These are phyloP conservation scores for Buathra laborator DNA, from an alignment of 2,888 invertebrate species.

Conservation along the genomic window DNA sequence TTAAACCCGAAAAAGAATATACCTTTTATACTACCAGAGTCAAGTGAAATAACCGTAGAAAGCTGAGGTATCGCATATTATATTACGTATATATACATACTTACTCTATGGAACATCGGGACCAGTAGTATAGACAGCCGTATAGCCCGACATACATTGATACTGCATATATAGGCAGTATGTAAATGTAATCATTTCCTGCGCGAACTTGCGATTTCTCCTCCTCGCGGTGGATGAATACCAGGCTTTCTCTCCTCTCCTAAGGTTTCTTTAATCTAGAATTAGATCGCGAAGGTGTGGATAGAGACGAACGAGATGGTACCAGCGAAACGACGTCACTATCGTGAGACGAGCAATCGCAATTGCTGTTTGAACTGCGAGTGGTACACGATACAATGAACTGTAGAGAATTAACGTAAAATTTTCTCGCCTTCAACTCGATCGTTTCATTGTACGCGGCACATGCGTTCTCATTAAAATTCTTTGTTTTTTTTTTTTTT, in stretches of 20 bases:
- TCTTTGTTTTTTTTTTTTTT: background rate
- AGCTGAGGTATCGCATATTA: too few species aligned
- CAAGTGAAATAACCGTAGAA: too few species aligned
- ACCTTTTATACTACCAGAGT: too few species aligned
- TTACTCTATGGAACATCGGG: background rate
- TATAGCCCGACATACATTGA: constrained; percentile 27
- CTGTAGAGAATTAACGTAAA: background rate
- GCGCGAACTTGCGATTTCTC: constrained; percentile 64
- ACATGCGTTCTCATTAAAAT: background rate
- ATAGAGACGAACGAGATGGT: constrained; percentile 27
- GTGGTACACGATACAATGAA: background rate
- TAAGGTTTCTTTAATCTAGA: constrained; percentile 83
- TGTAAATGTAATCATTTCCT: constrained; percentile 77
- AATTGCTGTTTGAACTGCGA: background rate
- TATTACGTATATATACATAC: too few species aligned
- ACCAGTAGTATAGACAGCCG: background rate
- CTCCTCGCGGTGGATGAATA: constrained; percentile 75
- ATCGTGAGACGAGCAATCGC: background rate
- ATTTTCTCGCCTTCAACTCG: background rate
- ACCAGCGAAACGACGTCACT: constrained; percentile 16
- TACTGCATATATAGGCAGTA: constrained; percentile 51
- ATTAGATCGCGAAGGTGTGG: constrained; percentile 73
- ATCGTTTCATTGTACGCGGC: background rate
- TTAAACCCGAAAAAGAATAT: too few species aligned
- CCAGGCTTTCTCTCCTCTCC: constrained; percentile 65